These are phyloP conservation scores for Mormyrops attenuatus DNA, from an alignment of 2,797 vertebrate genomes.

Conservation along the genomic window DNA sequence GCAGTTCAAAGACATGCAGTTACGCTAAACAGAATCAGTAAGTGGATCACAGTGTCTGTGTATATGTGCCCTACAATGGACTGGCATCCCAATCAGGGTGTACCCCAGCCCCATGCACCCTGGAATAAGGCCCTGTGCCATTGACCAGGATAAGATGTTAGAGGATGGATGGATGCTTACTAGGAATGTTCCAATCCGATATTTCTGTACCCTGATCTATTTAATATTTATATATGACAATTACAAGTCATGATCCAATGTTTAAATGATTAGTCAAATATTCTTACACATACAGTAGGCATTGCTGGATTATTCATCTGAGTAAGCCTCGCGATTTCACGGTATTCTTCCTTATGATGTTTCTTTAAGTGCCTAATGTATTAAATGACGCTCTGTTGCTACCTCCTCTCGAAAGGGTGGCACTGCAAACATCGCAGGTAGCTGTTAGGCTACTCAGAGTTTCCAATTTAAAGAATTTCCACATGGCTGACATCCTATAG, in stretches of 20 bases:
- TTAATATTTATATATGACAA: neutral
- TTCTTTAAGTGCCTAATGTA: neutral
- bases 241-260: neutral
- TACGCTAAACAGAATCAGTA: neutral
- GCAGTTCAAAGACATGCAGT: neutral
- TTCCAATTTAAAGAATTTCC: constrained; percentile 2
- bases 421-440: neutral
- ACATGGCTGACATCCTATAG: neutral
- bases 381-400: neutral
- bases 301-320: neutral
- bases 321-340: neutral
- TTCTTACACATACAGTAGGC: neutral
- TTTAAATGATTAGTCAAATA: neutral
- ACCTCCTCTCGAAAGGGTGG: neutral
- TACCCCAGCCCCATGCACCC: neutral
- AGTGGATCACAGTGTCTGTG: neutral
- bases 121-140: neutral
- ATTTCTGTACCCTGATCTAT: neutral
- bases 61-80: neutral
- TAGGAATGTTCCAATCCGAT: neutral
- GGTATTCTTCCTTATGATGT: neutral
- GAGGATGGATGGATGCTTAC: neutral
- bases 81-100: neutral
- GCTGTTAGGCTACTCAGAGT: neutral
- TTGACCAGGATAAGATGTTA: neutral